Percentiles rank a stretch among this genome's conserved stretches.
Conservation (phyloP, 2,888 invertebrate species). For the Plebejus anna region DNA sequence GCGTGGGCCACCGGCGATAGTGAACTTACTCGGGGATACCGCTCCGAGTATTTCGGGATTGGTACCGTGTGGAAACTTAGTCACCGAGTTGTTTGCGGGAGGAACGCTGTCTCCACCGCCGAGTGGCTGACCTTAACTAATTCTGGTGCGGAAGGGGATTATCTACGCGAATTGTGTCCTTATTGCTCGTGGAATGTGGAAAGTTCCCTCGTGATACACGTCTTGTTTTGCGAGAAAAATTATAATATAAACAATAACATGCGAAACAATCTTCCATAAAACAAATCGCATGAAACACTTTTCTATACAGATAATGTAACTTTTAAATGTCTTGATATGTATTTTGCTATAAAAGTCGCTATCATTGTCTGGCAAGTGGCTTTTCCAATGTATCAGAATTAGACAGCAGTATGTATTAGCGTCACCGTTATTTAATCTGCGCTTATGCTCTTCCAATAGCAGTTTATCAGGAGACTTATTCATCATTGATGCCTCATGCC, state of each 20-base stretch:
- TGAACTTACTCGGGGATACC: slow-evolving; percentile 48
- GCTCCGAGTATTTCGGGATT: slow-evolving; percentile 70
- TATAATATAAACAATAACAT: not conserved
- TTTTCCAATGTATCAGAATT: too few species aligned
- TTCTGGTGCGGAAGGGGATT: slow-evolving; percentile 22
- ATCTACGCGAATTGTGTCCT: slow-evolving; percentile 17
- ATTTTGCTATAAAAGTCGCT: too few species aligned
- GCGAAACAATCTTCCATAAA: not conserved
- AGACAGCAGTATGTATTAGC: too few species aligned
- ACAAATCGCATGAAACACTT: too few species aligned
- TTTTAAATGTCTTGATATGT: too few species aligned
- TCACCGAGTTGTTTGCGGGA: slow-evolving; percentile 44
- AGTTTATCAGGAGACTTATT: too few species aligned
- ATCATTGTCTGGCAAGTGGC: too few species aligned
- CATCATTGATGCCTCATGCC: not conserved
- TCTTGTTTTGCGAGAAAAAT: not conserved
- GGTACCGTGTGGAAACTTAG: slow-evolving; percentile 77
- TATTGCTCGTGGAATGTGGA: not conserved
- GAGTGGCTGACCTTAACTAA: slow-evolving; percentile 9
- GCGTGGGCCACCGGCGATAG: slow-evolving; percentile 24
- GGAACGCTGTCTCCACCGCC: slow-evolving; percentile 26
- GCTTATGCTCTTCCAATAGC: too few species aligned
- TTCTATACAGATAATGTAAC: too few species aligned
- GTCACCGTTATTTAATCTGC: too few species aligned
- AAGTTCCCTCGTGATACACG: not conserved